Evolutionary conservation across 2,113 vertebrate species (phyloP), one percentile per base, ranked within the genome.

Genomic region (Brevimyrus niger): DNA sequence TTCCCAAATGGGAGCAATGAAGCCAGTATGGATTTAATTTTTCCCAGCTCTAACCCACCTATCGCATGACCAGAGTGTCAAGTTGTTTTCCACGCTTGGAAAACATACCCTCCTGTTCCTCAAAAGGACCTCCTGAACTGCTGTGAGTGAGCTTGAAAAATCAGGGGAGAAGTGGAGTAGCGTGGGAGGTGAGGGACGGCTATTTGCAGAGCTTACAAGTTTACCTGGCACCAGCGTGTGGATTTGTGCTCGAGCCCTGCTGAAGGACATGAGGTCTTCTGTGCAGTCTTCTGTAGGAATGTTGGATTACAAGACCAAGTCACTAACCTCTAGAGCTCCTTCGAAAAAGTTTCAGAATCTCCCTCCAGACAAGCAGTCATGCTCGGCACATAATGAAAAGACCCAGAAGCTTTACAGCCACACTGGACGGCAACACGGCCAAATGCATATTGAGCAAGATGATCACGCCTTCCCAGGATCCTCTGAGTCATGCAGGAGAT

Each of bases 1-100:
- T 87, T 23, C 50, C 65, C 86, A 53, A 88, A 87, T 80, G 69
- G 47, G 89, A 80, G 53, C 82, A 87, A 87, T 82, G 86, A 90
- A 55, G 21, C 21, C 87, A 80, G 50, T 46, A 4, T 87, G 86
- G 44, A 87, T n/a, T 19, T 87, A n/a, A 17, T 50, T 5, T 51
- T 35, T 50, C 27, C 35, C n/a, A 21, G 2, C 61, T 86, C 27
- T 50, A 5, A 35, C 27, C 44, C 61, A 31, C n/a, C 85, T 53
- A 15, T 47, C 23, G 17, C 46, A 38, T 73, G 46, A 50, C 46
- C 31, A 31, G 80, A 89, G 61, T 69, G 84, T 73, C 55, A 73
- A 85, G 53, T 46, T 69, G 38, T 89, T 82, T 80, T 42, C 27
- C 15, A 58, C 19, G 42, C 10, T 31, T 44, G 27, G n/a, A 69